These are phyloP conservation scores for Brachyistius frenatus DNA, from an alignment of 2,113 vertebrate species.

Conservation along the genomic window DNA sequence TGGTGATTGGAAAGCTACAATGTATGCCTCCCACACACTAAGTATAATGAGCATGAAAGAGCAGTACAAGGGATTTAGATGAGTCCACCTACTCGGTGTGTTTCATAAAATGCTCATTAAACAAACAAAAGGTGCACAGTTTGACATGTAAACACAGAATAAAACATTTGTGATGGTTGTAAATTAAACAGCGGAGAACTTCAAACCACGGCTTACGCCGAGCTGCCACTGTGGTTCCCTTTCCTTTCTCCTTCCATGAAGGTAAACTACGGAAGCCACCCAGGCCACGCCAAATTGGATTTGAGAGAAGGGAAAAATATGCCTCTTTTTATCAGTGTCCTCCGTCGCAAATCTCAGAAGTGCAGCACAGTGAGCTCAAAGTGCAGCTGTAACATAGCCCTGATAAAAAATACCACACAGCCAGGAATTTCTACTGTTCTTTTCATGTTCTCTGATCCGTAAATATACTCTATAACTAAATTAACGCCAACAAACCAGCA, in stretches of 20 bases:
- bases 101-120: slow-evolving; percentile 61
- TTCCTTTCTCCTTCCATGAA: slow-evolving; percentile 14
- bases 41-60: slow-evolving; percentile 53
- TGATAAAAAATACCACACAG: slow-evolving; percentile 53
- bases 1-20: slow-evolving; percentile 54
- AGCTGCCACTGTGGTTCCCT: slow-evolving; percentile 4
- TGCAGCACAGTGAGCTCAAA: slow-evolving; percentile 41
- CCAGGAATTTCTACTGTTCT: slow-evolving; percentile 44
- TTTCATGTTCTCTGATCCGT: slow-evolving; percentile 40
- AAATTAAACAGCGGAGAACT: slow-evolving; percentile 39
- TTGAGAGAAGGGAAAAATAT: slow-evolving; percentile 16
- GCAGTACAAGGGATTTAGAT: slow-evolving; percentile 40
- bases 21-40: slow-evolving; percentile 59
- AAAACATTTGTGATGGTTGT: slow-evolving; percentile 20
- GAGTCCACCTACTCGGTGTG: slow-evolving; percentile 56
- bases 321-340: slow-evolving; percentile 64
- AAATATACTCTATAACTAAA: slow-evolving; percentile 43
- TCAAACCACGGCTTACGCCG: background rate
- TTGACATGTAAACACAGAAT: slow-evolving; percentile 27
- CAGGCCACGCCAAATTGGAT: slow-evolving; percentile 40
- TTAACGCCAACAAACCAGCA: slow-evolving; percentile 21
- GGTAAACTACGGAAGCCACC: slow-evolving; percentile 15
- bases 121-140: slow-evolving; percentile 57
- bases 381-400: slow-evolving; percentile 44
- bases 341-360: slow-evolving; percentile 50